Evolutionary conservation across 2,113 vertebrate species (phyloP).

Genomic region (Chaetodon trifascialis): DNA sequence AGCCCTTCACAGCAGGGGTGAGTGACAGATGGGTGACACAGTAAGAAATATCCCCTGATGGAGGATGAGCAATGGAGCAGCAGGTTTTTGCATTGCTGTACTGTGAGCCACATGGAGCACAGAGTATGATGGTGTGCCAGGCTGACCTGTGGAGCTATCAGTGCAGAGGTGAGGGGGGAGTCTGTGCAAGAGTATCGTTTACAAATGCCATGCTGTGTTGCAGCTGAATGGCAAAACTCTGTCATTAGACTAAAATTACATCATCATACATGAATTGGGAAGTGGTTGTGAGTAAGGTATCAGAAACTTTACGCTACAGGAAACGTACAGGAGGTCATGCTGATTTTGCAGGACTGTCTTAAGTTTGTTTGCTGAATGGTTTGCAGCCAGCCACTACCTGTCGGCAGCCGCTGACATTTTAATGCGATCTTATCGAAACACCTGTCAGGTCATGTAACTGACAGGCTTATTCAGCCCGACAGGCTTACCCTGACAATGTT

Average conservation of each 20-base stretch:
- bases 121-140: background rate
- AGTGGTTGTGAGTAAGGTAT: background rate
- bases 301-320: no score
- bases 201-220: background rate
- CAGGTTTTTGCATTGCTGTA: background rate
- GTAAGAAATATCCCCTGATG: constrained; percentile 9
- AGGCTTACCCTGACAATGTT: background rate
- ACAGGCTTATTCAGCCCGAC: background rate
- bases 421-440: background rate
- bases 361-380: background rate
- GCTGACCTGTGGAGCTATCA: background rate
- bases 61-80: background rate
- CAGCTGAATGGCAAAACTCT: background rate
- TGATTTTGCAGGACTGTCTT: background rate
- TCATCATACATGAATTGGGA: background rate
- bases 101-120: background rate
- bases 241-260: no score
- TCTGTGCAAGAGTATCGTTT: background rate
- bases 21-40: background rate
- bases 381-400: background rate
- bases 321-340: background rate
- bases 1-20: background rate
- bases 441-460: background rate
- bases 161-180: background rate
- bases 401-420: background rate